A percentile compares a stretch with the other conserved stretches of the same genome.
These are phyloP conservation scores for Phalera bucephala DNA, from an alignment of 2,888 invertebrate genomes.

Conservation along the genomic window DNA sequence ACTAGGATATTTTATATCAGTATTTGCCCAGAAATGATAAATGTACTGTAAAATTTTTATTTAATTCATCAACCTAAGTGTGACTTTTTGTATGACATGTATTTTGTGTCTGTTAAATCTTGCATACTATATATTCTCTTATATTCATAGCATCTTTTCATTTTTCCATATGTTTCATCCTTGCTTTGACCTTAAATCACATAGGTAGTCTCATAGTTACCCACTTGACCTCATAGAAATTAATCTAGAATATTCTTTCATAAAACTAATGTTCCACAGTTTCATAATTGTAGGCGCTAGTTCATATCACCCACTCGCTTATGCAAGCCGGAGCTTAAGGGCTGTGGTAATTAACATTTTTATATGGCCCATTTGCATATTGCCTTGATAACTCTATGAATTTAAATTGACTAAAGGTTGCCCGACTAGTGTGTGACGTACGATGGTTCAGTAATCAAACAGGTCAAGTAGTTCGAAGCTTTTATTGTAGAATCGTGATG, in stretches of 20 bases:
- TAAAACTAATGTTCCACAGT: constrained; percentile 3
- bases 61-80: too few relatives aligned
- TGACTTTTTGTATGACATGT: too few relatives aligned
- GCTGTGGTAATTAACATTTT: constrained; percentile 58
- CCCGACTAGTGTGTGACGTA: constrained; percentile 21
- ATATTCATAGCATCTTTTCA: too few relatives aligned
- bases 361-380: constrained; percentile 58
- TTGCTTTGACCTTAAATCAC: too few relatives aligned
- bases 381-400: constrained; percentile 57
- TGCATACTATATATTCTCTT: too few relatives aligned
- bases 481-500: constrained; percentile 11
- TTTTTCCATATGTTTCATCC: too few relatives aligned
- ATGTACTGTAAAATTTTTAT: too few relatives aligned
- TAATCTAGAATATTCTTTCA: background rate
- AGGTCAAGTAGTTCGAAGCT: constrained; percentile 24
- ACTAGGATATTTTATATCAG: too few relatives aligned
- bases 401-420: constrained; percentile 58
- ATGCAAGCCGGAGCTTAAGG: constrained; percentile 34
- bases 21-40: too few relatives aligned
- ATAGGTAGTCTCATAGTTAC: too few relatives aligned
- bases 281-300: constrained; percentile 27
- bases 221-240: too few relatives aligned
- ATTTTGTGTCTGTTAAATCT: too few relatives aligned
- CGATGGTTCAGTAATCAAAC: constrained; percentile 30
- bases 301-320: constrained; percentile 24